These are phyloP conservation scores for Trachelus stipa DNA, from an alignment of 2,888 invertebrate genomes.

Conservation along the genomic window DNA sequence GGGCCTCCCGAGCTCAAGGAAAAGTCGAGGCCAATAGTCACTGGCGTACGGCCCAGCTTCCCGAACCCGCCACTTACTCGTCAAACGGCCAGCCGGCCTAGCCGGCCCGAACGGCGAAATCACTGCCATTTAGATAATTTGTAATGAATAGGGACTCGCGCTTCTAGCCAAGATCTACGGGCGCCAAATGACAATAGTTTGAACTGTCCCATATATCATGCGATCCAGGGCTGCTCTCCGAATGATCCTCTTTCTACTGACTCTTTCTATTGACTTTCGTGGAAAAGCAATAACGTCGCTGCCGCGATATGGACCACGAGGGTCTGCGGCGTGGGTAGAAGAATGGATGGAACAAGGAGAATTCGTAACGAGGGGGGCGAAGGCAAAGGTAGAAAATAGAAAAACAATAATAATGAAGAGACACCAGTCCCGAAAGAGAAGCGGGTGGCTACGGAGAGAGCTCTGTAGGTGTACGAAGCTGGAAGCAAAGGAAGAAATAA, in stretches of 20 bases:
- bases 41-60: slow-evolving; percentile 51
- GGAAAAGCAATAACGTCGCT: not conserved
- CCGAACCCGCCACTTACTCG: slow-evolving; percentile 66
- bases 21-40: slow-evolving; percentile 42
- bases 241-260: not conserved
- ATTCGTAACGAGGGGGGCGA: not conserved
- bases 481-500: not conserved
- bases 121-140: slow-evolving; percentile 73
- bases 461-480: too few relatives aligned
- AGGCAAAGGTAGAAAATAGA: not conserved
- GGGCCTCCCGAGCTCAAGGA: not conserved
- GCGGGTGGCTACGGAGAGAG: too few relatives aligned
- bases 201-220: slow-evolving; percentile 29
- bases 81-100: slow-evolving; percentile 58
- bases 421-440: too few relatives aligned
- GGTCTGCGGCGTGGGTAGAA: not conserved
- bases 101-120: slow-evolving; percentile 64
- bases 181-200: slow-evolving; percentile 30
- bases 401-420: too few relatives aligned
- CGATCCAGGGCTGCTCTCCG: not conserved
- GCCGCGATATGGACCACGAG: not conserved
- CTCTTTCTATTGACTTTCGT: slow-evolving; percentile 1
- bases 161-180: slow-evolving; percentile 8
- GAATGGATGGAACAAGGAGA: not conserved
- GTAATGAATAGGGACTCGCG: slow-evolving; percentile 70